A percentile compares a stretch with the other conserved stretches of the same genome.
These are phyloP conservation scores for Ceyx margarethae DNA, from an alignment of 2,113 vertebrate species.

Conservation along the genomic window DNA sequence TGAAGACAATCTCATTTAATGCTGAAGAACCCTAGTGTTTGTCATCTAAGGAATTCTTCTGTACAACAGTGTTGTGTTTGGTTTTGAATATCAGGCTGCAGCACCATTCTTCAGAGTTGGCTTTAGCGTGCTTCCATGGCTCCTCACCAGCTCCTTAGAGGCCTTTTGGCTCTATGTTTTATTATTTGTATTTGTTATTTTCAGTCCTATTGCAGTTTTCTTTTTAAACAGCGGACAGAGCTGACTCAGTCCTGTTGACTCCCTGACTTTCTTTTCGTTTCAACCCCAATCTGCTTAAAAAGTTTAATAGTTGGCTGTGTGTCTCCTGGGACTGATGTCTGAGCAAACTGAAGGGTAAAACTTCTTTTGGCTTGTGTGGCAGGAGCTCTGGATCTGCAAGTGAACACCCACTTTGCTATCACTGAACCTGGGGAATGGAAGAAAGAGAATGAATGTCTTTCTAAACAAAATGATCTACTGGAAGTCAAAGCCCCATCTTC, in stretches of 20 bases:
- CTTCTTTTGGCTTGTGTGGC: background rate
- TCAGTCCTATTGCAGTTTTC: background rate
- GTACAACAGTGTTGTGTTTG: background rate
- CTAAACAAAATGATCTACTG: background rate
- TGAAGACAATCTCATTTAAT: background rate
- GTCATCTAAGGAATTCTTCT: background rate
- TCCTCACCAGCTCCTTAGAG: background rate
- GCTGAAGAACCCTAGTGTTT: background rate
- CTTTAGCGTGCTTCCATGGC: background rate
- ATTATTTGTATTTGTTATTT: slow-evolving; percentile 37
- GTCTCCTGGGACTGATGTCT: slow-evolving; percentile 1
- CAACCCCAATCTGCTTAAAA: slow-evolving; percentile 39
- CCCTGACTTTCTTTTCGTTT: slow-evolving; percentile 19
- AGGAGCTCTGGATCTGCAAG: background rate
- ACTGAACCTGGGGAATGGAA: background rate
- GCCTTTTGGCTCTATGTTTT: slow-evolving; percentile 16
- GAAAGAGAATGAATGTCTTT: background rate
- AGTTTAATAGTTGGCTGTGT: slow-evolving; percentile 25
- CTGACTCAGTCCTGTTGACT: slow-evolving; percentile 31
- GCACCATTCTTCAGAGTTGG: background rate
- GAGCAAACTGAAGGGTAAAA: slow-evolving; percentile 40
- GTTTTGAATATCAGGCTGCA: background rate
- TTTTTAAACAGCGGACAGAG: slow-evolving; percentile 27
- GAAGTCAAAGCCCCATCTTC: background rate
- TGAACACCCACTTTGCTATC: background rate